Evolutionary conservation across 2,888 invertebrate species (phyloP).

Genomic region (Drosophila kokeensis): DNA sequence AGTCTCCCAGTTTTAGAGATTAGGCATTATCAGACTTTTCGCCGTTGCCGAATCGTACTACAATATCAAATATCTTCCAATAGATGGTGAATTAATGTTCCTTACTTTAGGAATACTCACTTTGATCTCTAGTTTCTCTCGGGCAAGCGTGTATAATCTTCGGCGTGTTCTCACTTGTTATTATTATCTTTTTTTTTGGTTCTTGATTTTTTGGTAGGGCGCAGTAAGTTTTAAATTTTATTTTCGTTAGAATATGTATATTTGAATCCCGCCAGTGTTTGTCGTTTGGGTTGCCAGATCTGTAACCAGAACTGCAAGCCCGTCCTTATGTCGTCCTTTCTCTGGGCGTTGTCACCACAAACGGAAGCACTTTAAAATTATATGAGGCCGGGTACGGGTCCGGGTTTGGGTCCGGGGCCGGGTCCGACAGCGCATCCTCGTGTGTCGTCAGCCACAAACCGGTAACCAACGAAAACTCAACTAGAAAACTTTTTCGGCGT

Average conservation of each 20-base stretch:
- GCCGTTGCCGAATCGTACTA: too few species aligned
- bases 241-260: slow-evolving; percentile 54
- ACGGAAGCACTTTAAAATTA: slow-evolving; percentile 81
- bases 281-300: slow-evolving; percentile 56
- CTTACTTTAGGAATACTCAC: background rate
- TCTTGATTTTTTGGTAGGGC: slow-evolving; percentile 45
- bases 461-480: slow-evolving; percentile 80
- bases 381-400: slow-evolving; percentile 68
- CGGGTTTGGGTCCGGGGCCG: slow-evolving; percentile 1
- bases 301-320: slow-evolving; percentile 39
- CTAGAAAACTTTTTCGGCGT: slow-evolving; percentile 69
- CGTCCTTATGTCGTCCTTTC: slow-evolving; percentile 27
- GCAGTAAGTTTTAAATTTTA: slow-evolving; percentile 71
- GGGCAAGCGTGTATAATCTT: background rate
- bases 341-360: slow-evolving; percentile 68
- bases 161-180: background rate
- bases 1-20: background rate
- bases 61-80: background rate
- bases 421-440: slow-evolving; percentile 38
- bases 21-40: background rate
- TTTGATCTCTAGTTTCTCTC: background rate
- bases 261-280: slow-evolving; percentile 72
- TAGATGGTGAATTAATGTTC: background rate
- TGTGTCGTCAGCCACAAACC: slow-evolving; percentile 76
- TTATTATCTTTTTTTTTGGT: slow-evolving; percentile 1